Evolutionary conservation across 1,140 invertebrate genomes (phyloP), one percentile per base, ranked within the genome.

Genomic region (Drosophila sp.): DNA sequence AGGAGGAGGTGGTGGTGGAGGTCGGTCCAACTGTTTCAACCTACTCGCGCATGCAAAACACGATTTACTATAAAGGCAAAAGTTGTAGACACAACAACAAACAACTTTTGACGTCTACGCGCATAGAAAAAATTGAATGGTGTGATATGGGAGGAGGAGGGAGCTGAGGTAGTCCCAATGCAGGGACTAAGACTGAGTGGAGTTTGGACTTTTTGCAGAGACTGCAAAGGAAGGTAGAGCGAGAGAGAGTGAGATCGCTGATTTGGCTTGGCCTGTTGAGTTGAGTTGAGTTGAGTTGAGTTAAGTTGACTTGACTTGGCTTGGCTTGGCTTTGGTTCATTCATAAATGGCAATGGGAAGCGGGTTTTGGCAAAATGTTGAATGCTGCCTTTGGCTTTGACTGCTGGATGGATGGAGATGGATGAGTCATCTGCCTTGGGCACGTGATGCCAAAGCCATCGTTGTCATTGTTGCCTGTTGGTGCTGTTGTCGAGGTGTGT

Each of bases 31-130:
- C 41, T 38, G 47, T 60, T 50, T 41, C 83, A 77, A 72, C 84
- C 84, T 89, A 87, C 84, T 87, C 84, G 73, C 68, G 85, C 84
- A 87, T 87, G 84, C 84, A 87, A 87, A 89, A 87, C 84, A 89
- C 83, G 83, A 87, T 87, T 89, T 89, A 87, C 83, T 89, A 87
- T 87, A 84, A 89, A 86, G 82, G 83, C 81, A 86, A 86, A 79
- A 70, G 67, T 76, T 73, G 84, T 82, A 87, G 72, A 89, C 80
- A 56, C 72, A 65, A 72, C 74, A 82, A 78, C 70, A 67, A 77
- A 77, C 73, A 63, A 30, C 73, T 76, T 70, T 77, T 70, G 74
- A 76, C 74, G 72, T 76, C 60, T 61, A 61, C 60, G 60, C 71
- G 74, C 72, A 76, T 76, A 76, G 68, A 78, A 77, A 75, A 76